These are phyloP conservation scores for Pseudeuparius sepicola DNA, from an alignment of 2,888 invertebrate species.

Conservation along the genomic window DNA sequence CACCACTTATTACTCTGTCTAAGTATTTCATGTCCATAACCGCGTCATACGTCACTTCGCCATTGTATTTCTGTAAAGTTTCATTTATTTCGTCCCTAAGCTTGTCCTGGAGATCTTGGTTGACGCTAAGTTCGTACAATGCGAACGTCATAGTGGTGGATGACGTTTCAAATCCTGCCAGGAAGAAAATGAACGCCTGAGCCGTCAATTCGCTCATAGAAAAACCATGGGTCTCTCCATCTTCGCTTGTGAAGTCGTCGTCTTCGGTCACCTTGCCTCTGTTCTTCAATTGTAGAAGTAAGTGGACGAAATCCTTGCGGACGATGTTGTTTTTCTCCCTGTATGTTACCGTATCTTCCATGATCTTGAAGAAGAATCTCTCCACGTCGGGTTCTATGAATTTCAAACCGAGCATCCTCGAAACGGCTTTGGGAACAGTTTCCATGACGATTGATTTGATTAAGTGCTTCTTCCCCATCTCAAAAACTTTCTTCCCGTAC, in stretches of 20 bases:
- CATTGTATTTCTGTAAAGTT: slow-evolving; percentile 17
- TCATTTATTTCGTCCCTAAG: slow-evolving; percentile 18
- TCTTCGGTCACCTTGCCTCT: slow-evolving; percentile 1
- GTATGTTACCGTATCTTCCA: slow-evolving; percentile 3
- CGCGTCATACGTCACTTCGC: slow-evolving; percentile 22
- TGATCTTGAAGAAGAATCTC: slow-evolving; percentile 3
- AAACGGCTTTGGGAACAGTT: neutral
- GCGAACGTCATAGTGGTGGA: slow-evolving; percentile 24
- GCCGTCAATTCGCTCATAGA: slow-evolving; percentile 19
- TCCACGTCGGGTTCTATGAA: slow-evolving; percentile 1
- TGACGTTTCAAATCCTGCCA: slow-evolving; percentile 26
- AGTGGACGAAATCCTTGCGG: slow-evolving; percentile 7
- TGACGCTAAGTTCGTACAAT: slow-evolving; percentile 20
- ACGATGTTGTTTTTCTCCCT: slow-evolving; percentile 5
- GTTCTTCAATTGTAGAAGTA: slow-evolving; percentile 8
- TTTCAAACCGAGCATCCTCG: neutral
- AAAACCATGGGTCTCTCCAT: neutral
- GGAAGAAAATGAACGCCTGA: slow-evolving; percentile 22
- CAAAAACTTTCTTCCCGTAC: slow-evolving; percentile 23
- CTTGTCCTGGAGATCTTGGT: slow-evolving; percentile 21
- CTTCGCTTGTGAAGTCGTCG: neutral
- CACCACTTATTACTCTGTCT: slow-evolving; percentile 23
- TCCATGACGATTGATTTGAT: neutral
- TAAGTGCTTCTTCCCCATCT: neutral
- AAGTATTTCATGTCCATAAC: slow-evolving; percentile 23